Percentiles rank a stretch among this genome's conserved stretches.
These are phyloP conservation scores for Eremophila alpestris DNA, from an alignment of 2,797 vertebrate species.

Conservation along the genomic window DNA sequence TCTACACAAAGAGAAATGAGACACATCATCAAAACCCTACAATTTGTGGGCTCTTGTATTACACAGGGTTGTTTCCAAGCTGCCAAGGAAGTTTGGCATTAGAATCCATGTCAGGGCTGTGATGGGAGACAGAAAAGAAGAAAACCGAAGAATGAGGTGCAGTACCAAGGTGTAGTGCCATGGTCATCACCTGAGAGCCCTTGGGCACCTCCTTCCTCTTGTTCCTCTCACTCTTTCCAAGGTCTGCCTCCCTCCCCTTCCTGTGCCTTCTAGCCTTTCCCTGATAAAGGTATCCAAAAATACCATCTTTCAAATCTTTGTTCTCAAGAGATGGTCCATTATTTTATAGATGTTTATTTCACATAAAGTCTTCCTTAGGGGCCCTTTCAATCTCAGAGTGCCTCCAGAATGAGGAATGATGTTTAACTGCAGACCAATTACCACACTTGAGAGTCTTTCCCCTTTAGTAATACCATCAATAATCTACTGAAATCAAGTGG, in stretches of 20 bases:
- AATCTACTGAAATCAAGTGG: background rate
- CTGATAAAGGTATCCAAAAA: background rate
- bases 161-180: accelerated
- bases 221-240: background rate
- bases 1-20: background rate
- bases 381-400: background rate
- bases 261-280: background rate
- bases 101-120: background rate
- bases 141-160: background rate
- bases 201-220: background rate
- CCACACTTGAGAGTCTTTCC: background rate
- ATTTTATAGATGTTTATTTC: background rate
- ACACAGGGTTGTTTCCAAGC: background rate
- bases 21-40: background rate
- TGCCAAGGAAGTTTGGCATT: background rate
- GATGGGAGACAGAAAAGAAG: background rate
- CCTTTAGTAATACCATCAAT: background rate
- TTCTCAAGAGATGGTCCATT: background rate
- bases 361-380: background rate
- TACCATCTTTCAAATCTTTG: background rate
- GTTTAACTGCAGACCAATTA: background rate
- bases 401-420: background rate
- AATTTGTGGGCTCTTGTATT: background rate
- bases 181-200: background rate
- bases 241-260: background rate